These are phyloP conservation scores for Gila orcuttii DNA, from an alignment of 2,113 vertebrate species.

Conservation along the genomic window DNA sequence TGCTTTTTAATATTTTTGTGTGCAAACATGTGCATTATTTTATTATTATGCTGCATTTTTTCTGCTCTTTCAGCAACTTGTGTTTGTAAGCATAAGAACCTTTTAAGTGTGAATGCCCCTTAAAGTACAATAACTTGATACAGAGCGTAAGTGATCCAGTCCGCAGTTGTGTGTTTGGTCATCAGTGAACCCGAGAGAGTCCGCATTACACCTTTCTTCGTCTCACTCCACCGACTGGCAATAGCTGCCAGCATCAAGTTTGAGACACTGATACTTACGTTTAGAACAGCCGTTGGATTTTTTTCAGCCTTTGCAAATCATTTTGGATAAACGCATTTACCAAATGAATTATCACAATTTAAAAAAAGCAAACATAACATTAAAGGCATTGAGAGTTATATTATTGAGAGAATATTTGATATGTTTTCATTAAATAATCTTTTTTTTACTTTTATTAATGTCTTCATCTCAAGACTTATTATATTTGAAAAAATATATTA, in stretches of 20 bases:
- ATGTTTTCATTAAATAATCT: background rate
- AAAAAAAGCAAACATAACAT: background rate
- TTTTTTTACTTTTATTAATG: background rate
- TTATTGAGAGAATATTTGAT: too few species aligned
- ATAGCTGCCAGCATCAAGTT: background rate
- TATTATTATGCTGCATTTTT: background rate
- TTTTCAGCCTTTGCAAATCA: background rate
- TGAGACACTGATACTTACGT: background rate
- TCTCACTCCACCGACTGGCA: background rate
- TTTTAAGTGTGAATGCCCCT: background rate
- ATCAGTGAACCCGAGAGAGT: background rate
- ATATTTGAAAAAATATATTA: too few species aligned
- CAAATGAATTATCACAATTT: background rate
- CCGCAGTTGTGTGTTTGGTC: background rate
- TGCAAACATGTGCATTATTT: background rate
- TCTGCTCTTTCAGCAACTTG: background rate
- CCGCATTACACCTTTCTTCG: background rate
- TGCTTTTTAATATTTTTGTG: background rate
- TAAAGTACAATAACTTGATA: background rate
- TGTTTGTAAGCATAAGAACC: background rate
- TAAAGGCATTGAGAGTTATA: background rate
- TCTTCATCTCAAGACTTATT: background rate
- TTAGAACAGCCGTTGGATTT: background rate
- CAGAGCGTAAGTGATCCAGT: background rate
- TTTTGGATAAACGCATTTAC: background rate